These are phyloP conservation scores for Temnothorax unifasciatus DNA, from an alignment of 2,888 invertebrate species.

Conservation along the genomic window DNA sequence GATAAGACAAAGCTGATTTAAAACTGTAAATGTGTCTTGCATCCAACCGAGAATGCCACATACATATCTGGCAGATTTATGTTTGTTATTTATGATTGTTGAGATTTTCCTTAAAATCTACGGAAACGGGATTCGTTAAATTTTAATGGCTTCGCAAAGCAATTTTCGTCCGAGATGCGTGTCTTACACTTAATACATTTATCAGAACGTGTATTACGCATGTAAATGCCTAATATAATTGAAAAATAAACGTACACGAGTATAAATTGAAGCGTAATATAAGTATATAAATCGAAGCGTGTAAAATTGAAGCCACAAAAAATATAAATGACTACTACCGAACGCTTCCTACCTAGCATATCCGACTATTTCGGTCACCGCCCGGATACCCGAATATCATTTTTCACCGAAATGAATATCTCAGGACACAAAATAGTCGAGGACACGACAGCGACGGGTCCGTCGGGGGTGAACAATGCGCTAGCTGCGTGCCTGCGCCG, in stretches of 20 bases:
- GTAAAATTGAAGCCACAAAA: not conserved
- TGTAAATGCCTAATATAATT: not conserved
- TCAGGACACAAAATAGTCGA: not conserved
- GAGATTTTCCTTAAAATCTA: not conserved
- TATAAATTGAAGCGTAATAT: not conserved
- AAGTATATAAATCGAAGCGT: not conserved
- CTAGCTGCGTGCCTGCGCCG: conserved; percentile 60
- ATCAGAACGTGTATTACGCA: not conserved
- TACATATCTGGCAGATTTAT: not conserved
- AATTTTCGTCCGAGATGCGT: not conserved
- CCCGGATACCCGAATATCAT: too few species aligned
- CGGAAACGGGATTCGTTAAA: not conserved
- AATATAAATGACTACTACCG: not conserved
- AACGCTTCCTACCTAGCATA: not conserved
- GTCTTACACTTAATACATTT: not conserved
- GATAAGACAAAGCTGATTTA: not conserved
- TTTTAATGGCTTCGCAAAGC: not conserved
- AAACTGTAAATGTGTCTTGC: not conserved
- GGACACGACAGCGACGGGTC: not conserved
- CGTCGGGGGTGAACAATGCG: conserved; percentile 45
- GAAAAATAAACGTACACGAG: not conserved
- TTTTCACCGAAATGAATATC: not conserved
- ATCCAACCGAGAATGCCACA: not conserved
- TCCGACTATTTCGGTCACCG: not conserved
- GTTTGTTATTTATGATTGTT: not conserved